Base-by-base conservation (phyloP, 1,140 invertebrate species). In the Propsilocerus akamusi region DNA sequence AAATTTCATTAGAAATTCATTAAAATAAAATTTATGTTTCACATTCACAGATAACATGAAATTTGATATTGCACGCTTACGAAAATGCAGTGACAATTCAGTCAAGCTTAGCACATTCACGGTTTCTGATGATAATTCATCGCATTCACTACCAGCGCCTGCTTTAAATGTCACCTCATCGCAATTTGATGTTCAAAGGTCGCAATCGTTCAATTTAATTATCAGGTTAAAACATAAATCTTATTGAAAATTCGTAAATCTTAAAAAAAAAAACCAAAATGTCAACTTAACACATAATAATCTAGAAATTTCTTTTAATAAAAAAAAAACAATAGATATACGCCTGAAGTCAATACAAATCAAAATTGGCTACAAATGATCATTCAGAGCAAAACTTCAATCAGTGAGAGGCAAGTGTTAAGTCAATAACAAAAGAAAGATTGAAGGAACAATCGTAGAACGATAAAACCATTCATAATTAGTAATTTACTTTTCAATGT, bases 351-450 rank as follows among this genome's bases (percentile, higher is more conserved):
- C 17, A 56, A 57, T 10, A 54, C 62, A n/a, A 47, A 62, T 17
- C 63, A 63, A 46, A 64, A 64, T 50, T 66, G 64, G 64, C 51
- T 66, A 54, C 64, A 66, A 49, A 53, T 65, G 53, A 63, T 66
- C 10, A 61, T 64, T 59, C 60, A 59, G 41, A 64, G 59, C 51
- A 64, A 64, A 57, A 54, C 58, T 12, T 24, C 47, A 26, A 30
- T 34, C n/a, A 26, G 25, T 28, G 47, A 32, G 23, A 14, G 51
- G 48, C 50, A 55, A 51, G 52, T 54, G 50, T 55, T 50, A n/a
- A n/a, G n/a, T n/a, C n/a, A n/a, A n/a, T n/a, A n/a, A n/a, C n/a
- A n/a, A n/a, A n/a, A n/a, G n/a, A n/a, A n/a, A n/a, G n/a, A n/a
- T n/a, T n/a, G n/a, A n/a, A n/a, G n/a, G n/a, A n/a, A n/a, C n/a